Percentiles rank a stretch among this genome's conserved stretches.
Evolutionary conservation across 2,797 vertebrate genomes (phyloP).

Genomic region (Mycteria americana): DNA sequence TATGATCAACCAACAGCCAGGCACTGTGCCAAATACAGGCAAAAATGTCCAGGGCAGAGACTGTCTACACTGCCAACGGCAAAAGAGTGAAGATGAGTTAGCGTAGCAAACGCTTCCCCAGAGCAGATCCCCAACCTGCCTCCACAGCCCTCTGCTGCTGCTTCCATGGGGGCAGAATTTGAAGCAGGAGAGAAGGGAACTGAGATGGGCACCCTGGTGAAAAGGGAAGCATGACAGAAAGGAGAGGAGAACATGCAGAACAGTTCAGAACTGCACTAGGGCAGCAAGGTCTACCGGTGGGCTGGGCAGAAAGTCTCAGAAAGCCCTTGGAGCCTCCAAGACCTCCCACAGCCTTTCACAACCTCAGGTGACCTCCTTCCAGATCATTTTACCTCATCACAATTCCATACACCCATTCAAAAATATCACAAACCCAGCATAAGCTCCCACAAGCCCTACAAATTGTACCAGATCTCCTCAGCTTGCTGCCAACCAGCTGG

Average conservation of each 20-base stretch:
- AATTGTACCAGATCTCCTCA: background rate
- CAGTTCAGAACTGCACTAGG: background rate
- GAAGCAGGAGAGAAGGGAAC: background rate
- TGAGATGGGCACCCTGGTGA: background rate
- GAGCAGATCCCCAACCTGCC: background rate
- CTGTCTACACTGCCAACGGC: background rate
- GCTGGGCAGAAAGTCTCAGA: background rate
- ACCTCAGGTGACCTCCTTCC: background rate
- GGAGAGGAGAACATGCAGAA: background rate
- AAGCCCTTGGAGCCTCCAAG: background rate
- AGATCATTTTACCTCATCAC: background rate
- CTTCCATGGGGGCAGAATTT: background rate
- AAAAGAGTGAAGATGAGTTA: background rate
- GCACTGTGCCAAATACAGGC: rapidly evolving
- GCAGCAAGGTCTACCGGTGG: background rate
- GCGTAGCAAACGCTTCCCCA: too few relatives aligned
- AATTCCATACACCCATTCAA: background rate
- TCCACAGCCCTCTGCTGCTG: background rate
- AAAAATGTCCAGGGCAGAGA: background rate
- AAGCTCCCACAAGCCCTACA: background rate
- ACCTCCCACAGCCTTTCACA: background rate
- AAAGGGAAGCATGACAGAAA: background rate
- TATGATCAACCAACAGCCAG: rapidly evolving
- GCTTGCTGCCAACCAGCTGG: background rate
- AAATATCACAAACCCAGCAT: background rate